phyloP scores from a whole-genome alignment of 2,113 vertebrate species.

The Pitta sordida region DNA sequence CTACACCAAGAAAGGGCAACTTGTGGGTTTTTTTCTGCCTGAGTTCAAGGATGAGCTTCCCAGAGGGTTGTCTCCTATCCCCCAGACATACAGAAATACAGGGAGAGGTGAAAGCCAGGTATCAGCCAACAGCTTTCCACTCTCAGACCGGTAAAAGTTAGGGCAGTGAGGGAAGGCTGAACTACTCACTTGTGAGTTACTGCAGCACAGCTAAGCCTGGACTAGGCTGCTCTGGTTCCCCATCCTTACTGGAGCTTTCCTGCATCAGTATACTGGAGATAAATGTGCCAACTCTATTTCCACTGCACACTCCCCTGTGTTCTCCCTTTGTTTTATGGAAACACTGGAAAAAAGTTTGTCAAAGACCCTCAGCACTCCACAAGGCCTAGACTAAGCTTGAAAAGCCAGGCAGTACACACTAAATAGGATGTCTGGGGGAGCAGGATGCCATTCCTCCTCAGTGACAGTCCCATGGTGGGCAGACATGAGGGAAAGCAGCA shows the following conservation, averaged over 20 bases:
- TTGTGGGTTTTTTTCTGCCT: rapidly evolving
- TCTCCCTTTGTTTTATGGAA: neutral
- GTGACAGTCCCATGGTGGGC: neutral
- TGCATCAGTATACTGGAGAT: neutral
- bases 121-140: neutral
- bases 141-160: neutral
- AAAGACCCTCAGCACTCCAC: neutral
- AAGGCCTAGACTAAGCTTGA: neutral
- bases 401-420: neutral
- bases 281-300: neutral
- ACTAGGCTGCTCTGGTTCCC: neutral
- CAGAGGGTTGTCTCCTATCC: neutral
- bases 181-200: neutral
- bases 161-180: neutral
- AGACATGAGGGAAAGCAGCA: neutral
- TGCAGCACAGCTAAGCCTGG: neutral
- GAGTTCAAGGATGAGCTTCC: neutral
- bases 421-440: neutral
- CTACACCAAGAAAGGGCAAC: neutral
- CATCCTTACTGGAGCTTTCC: neutral
- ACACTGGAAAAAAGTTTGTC: neutral
- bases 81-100: neutral
- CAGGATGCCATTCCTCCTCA: neutral
- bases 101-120: neutral
- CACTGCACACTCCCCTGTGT: neutral